A percentile compares a stretch with the other conserved stretches of the same genome.
phyloP scores from a whole-genome alignment of 1,140 invertebrate species.

The Drosophila arizonae region DNA sequence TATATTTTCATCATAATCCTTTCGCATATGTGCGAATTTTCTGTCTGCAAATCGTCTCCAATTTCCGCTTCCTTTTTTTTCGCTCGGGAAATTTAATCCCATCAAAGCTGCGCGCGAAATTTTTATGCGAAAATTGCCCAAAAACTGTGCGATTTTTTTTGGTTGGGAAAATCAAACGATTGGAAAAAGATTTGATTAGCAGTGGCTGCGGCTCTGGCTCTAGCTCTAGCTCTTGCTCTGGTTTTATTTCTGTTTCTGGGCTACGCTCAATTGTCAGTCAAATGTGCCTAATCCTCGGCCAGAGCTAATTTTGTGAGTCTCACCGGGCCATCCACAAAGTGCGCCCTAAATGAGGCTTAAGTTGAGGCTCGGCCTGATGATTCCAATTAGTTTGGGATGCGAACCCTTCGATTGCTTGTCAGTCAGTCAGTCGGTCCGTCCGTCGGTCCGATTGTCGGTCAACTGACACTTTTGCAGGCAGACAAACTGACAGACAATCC shows the following conservation, averaged over 20 bases:
- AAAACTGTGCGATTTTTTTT: conserved; percentile 54
- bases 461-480: conserved; percentile 63
- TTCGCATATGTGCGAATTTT: conserved; percentile 68
- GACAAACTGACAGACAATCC: conserved; percentile 71
- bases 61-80: conserved; percentile 45
- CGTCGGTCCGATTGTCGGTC: conserved; percentile 60
- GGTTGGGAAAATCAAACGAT: conserved; percentile 74
- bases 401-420: conserved; percentile 72
- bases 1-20: conserved; percentile 54
- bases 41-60: conserved; percentile 30
- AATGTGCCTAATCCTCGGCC: conserved; percentile 76
- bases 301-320: conserved; percentile 66
- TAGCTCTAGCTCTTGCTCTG: neutral
- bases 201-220: conserved; percentile 3
- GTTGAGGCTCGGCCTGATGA: conserved; percentile 75
- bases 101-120: conserved; percentile 63
- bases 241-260: neutral
- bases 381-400: conserved; percentile 75
- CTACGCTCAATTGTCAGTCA: conserved; percentile 77
- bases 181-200: conserved; percentile 82
- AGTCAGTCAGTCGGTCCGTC: conserved; percentile 39
- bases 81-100: conserved; percentile 70
- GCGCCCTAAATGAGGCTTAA: conserved; percentile 82
- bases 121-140: conserved; percentile 57
- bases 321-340: conserved; percentile 80